Base-by-base conservation (phyloP, 2,113 vertebrate genomes). In the Eurystomus gularis region DNA sequence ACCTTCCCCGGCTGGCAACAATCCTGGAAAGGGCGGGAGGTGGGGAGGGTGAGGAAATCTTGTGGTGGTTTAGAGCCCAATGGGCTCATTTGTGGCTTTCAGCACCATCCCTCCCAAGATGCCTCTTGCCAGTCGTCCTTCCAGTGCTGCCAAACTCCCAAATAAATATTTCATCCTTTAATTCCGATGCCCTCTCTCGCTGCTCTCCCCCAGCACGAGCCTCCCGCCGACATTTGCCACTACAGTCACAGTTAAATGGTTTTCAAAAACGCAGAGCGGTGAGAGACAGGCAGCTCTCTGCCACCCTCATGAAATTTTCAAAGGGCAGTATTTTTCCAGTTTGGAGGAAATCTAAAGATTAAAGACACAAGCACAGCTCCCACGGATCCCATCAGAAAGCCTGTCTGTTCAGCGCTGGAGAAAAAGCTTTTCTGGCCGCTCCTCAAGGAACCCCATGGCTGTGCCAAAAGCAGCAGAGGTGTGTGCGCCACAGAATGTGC, bases 161-260 rank as follows among this genome's bases (percentile, higher is more conserved):
- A 58, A 71, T 78, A 81, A 92, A 78, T 79, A 86, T 55, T 96
- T 86, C 29, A 86, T 86, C 65, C 57, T 48, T 64, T 64, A 64
- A 87, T 94, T 82, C 72, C 16, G 1, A 17, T 46, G 25, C 20
- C n/a, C 46, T 29, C 42, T 83, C 11, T 7, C 51, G 15, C 28
- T 75, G 46, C 25, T 14, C 58, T 20, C 54, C 39, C 37, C 16
- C 54, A n/a, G 66, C 1, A 0, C 0, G 0, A 82, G 71, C 44
- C 44, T 80, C 17, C 28, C 0, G 1, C 60, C 88, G 93, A 11
- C 57, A 42, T 68, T 75, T 95, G 64, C 91, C 88, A 55, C 72
- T 18, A 42, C 51, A 46, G 51, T 13, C 55, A n/a, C 88, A 24
- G 39, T 31, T 49, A 64, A 92, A 69, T 19, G 60, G 42, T n/a